Conservation (phyloP, 2,888 invertebrate genomes). For the Drosophila anomalata region DNA sequence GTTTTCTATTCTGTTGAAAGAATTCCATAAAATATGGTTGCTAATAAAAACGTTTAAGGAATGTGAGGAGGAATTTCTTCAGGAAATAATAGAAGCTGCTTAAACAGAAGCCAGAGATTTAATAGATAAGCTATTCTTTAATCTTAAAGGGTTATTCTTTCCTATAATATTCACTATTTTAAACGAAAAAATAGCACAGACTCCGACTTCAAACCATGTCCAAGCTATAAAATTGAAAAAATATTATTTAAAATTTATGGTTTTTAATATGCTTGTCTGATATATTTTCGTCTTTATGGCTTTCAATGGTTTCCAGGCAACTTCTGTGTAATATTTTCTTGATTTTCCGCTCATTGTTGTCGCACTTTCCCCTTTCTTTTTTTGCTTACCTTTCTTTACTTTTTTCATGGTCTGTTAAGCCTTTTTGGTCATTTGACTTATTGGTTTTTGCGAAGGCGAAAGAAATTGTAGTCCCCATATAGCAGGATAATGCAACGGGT, state of each 20-base stretch:
- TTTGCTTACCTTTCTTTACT: slow-evolving; percentile 60
- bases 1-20: slow-evolving; percentile 24
- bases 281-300: slow-evolving; percentile 26
- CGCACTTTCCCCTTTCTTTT: slow-evolving; percentile 29
- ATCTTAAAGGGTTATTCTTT: not conserved
- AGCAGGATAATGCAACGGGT: slow-evolving; percentile 51
- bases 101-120: not conserved
- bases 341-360: slow-evolving; percentile 39
- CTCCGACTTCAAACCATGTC: not conserved
- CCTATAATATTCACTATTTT: too few species aligned
- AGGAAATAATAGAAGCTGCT: slow-evolving; percentile 3
- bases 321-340: slow-evolving; percentile 35
- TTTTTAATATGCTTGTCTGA: slow-evolving; percentile 39
- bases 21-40: slow-evolving; percentile 30
- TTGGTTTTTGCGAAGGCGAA: slow-evolving; percentile 56
- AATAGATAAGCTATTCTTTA: not conserved
- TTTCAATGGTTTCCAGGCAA: slow-evolving; percentile 31
- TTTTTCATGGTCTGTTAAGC: slow-evolving; percentile 74
- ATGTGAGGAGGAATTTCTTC: slow-evolving; percentile 3
- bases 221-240: not conserved
- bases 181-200: not conserved
- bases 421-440: slow-evolving; percentile 67
- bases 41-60: slow-evolving; percentile 17
- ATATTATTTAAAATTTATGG: slow-evolving; percentile 23
- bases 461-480: slow-evolving; percentile 16